Base-by-base conservation (phyloP, 1,140 invertebrate species). In the Notospermus geniculatus region DNA sequence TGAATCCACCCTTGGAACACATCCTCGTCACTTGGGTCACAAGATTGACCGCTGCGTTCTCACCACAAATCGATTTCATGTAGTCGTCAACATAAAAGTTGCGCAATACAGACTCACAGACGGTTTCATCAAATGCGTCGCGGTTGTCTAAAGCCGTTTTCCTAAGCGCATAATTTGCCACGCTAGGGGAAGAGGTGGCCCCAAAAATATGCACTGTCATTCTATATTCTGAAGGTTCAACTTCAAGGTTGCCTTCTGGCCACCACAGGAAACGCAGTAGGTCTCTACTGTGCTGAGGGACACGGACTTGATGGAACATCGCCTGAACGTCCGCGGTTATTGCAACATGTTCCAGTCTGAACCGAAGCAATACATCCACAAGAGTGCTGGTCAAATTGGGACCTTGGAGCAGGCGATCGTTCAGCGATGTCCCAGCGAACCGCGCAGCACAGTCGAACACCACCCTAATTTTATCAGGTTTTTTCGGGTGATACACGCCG, bases 261-360 rank as follows among this genome's bases (percentile, higher is more conserved):
- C 64, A 66, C 61, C 55, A 59, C 17, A 43, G 30, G 43, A 63
- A 65, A 15, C 57, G 25, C 9, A 63, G 22, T 13, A 22, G 52
- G n/a, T n/a, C n/a, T n/a, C n/a, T n/a, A n/a, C n/a, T n/a, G n/a
- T n/a, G n/a, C n/a, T n/a, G n/a, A n/a, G n/a, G 63, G 54, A 25
- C 63, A 23, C 59, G 57, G 2, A 68, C 63, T 53, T 60, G 57
- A 28, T 62, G 46, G 27, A 65, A 68, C 63, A 65, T 65, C 5
- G 54, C 36, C 46, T 68, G 46, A 19, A 68, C 61, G 30, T 68
- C 61, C 9, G 36, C 67, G 4, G 56, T 30, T 17, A 65, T 15
- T 1, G 55, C 55, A 19, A 57, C 27, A 15, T 30, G 19, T 17
- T 65, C 56, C 36, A 46, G 39, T 43, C 66, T 36, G 55, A 62